Conservation (phyloP, 1,140 invertebrate species). For the Drosophila equinoxialis region DNA sequence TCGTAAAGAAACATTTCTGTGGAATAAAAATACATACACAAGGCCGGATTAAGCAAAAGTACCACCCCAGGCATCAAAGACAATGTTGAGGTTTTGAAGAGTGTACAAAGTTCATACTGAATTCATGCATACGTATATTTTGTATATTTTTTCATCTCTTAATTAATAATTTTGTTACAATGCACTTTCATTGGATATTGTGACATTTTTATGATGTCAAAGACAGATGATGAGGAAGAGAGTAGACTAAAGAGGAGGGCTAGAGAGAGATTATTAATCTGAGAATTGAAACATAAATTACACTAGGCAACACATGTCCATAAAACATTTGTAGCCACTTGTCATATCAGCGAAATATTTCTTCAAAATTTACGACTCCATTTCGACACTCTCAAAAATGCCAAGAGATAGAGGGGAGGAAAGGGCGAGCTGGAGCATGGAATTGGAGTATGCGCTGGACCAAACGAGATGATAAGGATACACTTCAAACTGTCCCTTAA, state of each 20-base stretch:
- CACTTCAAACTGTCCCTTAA: conserved; percentile 57
- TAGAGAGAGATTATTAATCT: conserved; percentile 27
- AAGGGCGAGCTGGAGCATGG: conserved; percentile 9
- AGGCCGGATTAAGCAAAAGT: no score
- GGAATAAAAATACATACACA: no score
- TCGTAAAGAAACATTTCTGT: no score
- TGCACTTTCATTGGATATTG: conserved; percentile 74
- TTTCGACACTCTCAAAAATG: conserved; percentile 35
- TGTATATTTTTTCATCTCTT: conserved; percentile 24
- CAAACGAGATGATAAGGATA: conserved; percentile 35
- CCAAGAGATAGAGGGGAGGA: not conserved
- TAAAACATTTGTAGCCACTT: conserved; percentile 68
- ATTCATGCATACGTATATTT: no score
- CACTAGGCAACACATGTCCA: conserved; percentile 70
- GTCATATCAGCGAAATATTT: conserved; percentile 66
- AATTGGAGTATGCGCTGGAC: conserved; percentile 27
- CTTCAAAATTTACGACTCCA: conserved; percentile 56
- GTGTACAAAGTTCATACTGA: not conserved
- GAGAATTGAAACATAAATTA: conserved; percentile 75
- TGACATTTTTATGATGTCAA: conserved; percentile 69
- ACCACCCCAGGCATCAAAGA: no score
- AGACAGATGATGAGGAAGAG: not conserved
- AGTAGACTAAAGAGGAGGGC: not conserved
- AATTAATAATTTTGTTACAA: conserved; percentile 71
- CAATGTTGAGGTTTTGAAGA: no score